phyloP scores from a whole-genome alignment of 2,888 invertebrate species.

The Tenthredo distinguenda region DNA sequence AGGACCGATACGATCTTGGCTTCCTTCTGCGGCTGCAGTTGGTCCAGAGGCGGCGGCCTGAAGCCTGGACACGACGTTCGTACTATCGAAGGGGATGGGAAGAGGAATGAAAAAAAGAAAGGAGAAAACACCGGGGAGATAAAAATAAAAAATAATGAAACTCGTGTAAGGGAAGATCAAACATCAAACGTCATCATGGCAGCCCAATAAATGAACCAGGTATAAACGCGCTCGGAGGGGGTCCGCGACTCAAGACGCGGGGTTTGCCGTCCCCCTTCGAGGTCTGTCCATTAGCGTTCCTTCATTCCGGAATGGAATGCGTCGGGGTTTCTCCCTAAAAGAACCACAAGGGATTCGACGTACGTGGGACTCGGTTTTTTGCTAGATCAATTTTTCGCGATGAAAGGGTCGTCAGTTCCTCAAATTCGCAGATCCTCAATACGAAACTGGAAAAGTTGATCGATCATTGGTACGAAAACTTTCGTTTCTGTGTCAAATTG shows the following conservation, averaged over 20 bases:
- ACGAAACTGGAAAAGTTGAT: background rate
- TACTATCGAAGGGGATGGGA: background rate
- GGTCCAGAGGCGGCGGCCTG: background rate
- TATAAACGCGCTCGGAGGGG: constrained; percentile 55
- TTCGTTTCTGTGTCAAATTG: background rate
- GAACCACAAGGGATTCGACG: background rate
- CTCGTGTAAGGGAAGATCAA: background rate
- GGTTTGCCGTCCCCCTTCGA: constrained; percentile 24
- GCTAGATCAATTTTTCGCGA: background rate
- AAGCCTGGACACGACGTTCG: background rate
- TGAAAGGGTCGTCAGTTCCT: background rate
- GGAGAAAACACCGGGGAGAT: background rate
- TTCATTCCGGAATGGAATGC: constrained; percentile 64
- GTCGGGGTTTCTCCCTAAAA: constrained; percentile 12
- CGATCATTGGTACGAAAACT: background rate
- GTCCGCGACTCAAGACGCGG: constrained; percentile 31
- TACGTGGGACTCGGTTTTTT: background rate
- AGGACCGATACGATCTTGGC: constrained; percentile 63
- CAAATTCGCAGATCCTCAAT: background rate
- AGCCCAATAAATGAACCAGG: constrained; percentile 58
- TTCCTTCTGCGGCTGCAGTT: constrained; percentile 38
- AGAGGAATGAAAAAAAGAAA: background rate
- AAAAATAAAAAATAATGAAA: background rate
- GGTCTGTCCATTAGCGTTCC: constrained; percentile 65
- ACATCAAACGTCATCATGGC: constrained; percentile 43